Percentiles rank a stretch among this genome's conserved stretches.
phyloP scores from a whole-genome alignment of 2,888 invertebrate genomes.

The Cerceris rybyensis region DNA sequence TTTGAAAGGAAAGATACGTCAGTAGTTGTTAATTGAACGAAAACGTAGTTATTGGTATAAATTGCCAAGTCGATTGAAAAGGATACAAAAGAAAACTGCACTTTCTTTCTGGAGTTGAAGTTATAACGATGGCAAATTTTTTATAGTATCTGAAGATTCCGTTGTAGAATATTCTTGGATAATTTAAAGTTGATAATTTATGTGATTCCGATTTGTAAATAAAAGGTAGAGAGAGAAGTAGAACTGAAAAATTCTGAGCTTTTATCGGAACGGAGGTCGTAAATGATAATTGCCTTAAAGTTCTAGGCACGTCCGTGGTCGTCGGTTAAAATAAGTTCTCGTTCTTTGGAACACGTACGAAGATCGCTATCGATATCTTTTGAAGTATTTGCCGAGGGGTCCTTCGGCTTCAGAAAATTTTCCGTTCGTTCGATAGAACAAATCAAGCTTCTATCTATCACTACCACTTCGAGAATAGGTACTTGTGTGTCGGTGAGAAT shows the following conservation, averaged over 20 bases:
- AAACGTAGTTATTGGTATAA: no score
- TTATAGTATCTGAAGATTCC: no score
- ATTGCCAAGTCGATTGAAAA: no score
- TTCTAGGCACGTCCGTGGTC: conserved; percentile 26
- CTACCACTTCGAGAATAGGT: conserved; percentile 22
- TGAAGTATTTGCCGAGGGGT: conserved; percentile 34
- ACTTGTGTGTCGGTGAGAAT: conserved; percentile 7
- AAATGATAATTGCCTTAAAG: conserved; percentile 13
- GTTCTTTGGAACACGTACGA: conserved; percentile 6
- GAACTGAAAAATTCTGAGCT: background rate
- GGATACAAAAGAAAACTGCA: no score
- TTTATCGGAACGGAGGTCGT: background rate
- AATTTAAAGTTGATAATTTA: no score
- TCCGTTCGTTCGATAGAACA: conserved; percentile 38
- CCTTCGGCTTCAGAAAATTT: conserved; percentile 41
- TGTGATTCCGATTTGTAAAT: background rate
- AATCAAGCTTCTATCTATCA: conserved; percentile 43
- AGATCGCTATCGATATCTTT: conserved; percentile 31
- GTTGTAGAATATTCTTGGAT: no score
- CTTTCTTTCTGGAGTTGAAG: no score
- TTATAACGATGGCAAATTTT: no score
- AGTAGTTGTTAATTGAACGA: no score
- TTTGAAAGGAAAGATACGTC: no score
- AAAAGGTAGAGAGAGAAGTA: background rate
- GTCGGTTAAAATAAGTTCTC: conserved; percentile 19